Evolutionary conservation across 2,888 invertebrate genomes (phyloP).

Genomic region (Drosophila aldrichi): DNA sequence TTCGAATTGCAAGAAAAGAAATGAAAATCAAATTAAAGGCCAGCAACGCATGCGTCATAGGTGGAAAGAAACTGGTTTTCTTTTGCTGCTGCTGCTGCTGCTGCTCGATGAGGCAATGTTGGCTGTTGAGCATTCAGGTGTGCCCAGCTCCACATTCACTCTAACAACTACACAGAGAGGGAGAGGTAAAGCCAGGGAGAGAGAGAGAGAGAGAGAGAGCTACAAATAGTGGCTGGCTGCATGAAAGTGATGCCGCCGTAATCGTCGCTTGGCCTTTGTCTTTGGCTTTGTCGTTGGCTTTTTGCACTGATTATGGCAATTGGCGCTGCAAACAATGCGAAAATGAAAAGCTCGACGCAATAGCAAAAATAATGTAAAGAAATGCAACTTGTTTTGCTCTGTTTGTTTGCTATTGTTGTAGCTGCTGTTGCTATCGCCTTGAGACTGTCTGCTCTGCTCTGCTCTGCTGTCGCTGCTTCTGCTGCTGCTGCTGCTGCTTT

Average conservation of each 20-base stretch:
- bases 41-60: conserved; percentile 69
- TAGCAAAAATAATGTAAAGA: conserved; percentile 68
- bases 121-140: conserved; percentile 74
- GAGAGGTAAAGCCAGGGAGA: background rate
- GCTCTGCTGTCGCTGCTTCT: conserved; percentile 32
- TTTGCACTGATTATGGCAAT: conserved; percentile 81
- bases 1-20: conserved; percentile 26
- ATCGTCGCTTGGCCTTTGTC: conserved; percentile 77
- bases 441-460: conserved; percentile 55
- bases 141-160: conserved; percentile 41
- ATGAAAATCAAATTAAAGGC: conserved; percentile 28
- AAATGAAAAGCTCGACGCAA: conserved; percentile 65
- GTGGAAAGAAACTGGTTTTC: conserved; percentile 64
- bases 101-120: conserved; percentile 71
- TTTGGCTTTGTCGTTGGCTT: conserved; percentile 52
- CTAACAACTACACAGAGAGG: conserved; percentile 14
- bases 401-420: conserved; percentile 28
- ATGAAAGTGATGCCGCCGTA: conserved; percentile 72
- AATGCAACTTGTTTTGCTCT: conserved; percentile 52
- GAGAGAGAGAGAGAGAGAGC: background rate
- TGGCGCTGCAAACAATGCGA: conserved; percentile 75
- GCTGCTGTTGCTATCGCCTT: conserved; percentile 56
- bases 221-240: conserved; percentile 3
- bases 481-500: conserved; percentile 49
- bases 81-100: conserved; percentile 1